phyloP scores from a whole-genome alignment of 1,140 invertebrate species.

The Drosophila auraria region DNA sequence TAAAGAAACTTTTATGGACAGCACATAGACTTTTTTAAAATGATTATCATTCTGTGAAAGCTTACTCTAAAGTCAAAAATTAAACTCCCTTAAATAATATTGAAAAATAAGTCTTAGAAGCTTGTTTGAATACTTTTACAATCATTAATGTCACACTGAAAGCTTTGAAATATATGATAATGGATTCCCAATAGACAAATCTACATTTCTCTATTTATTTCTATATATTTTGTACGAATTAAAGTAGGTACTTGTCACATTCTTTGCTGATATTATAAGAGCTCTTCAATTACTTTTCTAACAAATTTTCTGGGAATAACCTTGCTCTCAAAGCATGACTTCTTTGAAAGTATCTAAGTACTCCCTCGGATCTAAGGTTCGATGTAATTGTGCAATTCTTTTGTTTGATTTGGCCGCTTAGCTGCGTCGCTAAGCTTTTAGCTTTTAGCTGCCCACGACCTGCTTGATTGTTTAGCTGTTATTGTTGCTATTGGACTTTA shows the following conservation, averaged over 20 bases:
- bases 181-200: no score
- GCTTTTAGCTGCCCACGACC: constrained; percentile 56
- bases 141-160: no score
- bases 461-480: constrained; percentile 66
- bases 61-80: no score
- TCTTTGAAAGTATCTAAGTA: constrained; percentile 1
- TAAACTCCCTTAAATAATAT: not conserved
- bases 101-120: not conserved
- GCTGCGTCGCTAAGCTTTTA: constrained; percentile 15
- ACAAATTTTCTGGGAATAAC: not conserved
- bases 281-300: not conserved
- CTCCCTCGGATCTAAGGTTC: constrained; percentile 9
- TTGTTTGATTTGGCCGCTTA: constrained; percentile 49
- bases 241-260: no score
- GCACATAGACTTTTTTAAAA: no score
- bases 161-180: no score
- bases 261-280: not conserved
- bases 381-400: constrained; percentile 52
- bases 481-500: constrained; percentile 51
- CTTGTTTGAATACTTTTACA: not conserved
- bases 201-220: no score
- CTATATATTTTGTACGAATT: no score
- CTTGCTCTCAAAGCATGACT: not conserved
- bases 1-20: no score
- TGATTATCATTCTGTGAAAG: no score